Evolutionary conservation across 2,113 vertebrate species (phyloP).

Genomic region (Ochotona princeps): DNA sequence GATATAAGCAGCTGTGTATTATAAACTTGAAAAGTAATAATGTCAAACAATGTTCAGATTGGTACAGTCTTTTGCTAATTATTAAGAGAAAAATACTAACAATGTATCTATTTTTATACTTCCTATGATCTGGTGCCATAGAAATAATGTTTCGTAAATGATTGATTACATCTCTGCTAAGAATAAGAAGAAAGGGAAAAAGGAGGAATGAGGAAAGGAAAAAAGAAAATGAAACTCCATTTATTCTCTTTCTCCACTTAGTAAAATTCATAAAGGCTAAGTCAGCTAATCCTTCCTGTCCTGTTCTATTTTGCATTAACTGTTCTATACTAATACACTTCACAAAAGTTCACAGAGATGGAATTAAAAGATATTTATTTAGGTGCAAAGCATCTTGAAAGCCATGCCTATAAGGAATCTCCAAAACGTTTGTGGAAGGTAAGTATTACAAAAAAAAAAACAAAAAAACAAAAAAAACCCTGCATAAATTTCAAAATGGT

Average conservation of each 20-base stretch:
- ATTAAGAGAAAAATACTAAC: not conserved
- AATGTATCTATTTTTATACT: not conserved
- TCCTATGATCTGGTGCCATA: not conserved
- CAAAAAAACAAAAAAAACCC: too few relatives aligned
- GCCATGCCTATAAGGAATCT: too few relatives aligned
- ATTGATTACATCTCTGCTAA: not conserved
- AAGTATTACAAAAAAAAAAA: too few relatives aligned
- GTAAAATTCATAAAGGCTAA: not conserved
- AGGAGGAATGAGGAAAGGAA: not conserved
- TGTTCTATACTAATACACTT: too few relatives aligned
- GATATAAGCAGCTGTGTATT: not conserved
- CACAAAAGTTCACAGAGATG: too few relatives aligned
- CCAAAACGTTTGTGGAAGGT: too few relatives aligned
- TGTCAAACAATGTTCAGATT: not conserved
- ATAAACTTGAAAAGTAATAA: not conserved
- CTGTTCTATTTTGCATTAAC: not conserved
- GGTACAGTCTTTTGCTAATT: not conserved
- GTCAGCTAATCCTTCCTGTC: not conserved
- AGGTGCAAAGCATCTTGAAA: too few relatives aligned
- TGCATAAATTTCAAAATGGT: too few relatives aligned
- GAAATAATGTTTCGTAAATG: not conserved
- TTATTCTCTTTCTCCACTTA: not conserved
- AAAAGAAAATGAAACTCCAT: not conserved
- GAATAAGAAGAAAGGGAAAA: not conserved
- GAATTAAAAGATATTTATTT: too few relatives aligned